A percentile compares a stretch with the other conserved stretches of the same genome.
phyloP scores from a whole-genome alignment of 2,888 invertebrate species.

The Eudemis profundana region DNA sequence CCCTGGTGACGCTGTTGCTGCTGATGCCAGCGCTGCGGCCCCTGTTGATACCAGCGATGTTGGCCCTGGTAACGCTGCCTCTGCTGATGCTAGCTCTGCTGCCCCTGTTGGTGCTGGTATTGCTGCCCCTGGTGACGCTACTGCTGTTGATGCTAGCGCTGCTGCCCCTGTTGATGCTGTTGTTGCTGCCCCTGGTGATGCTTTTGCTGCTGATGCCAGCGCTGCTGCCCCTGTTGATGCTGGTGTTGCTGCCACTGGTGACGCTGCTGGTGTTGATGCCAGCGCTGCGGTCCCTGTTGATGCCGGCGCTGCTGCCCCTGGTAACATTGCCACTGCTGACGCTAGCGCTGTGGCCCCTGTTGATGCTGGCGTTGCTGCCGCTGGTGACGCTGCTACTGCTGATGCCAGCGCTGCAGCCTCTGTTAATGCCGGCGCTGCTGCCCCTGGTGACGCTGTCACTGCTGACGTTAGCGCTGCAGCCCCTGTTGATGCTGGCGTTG shows the following conservation, averaged over 20 bases:
- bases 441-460: not conserved
- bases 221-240: constrained; percentile 3
- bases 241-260: constrained; percentile 8
- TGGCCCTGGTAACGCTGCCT: constrained; percentile 1
- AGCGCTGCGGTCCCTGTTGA: not conserved
- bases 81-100: not conserved
- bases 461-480: constrained; percentile 3
- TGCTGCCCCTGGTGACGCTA: not conserved
- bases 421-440: constrained; percentile 1
- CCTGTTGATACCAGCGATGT: constrained; percentile 5
- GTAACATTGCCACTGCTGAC: not conserved
- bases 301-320: not conserved
- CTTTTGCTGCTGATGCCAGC: not conserved
- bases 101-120: constrained; percentile 8
- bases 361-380: not conserved
- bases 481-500: constrained; percentile 4
- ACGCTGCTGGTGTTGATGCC: not conserved
- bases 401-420: not conserved
- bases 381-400: constrained; percentile 5
- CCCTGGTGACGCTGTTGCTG: not conserved
- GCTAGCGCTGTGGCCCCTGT: not conserved
- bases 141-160: not conserved
- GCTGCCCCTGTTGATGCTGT: not conserved
- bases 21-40: not conserved
- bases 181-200: not conserved